phyloP scores from a whole-genome alignment of 2,797 vertebrate genomes.

The Enteromius unitaeniatus region DNA sequence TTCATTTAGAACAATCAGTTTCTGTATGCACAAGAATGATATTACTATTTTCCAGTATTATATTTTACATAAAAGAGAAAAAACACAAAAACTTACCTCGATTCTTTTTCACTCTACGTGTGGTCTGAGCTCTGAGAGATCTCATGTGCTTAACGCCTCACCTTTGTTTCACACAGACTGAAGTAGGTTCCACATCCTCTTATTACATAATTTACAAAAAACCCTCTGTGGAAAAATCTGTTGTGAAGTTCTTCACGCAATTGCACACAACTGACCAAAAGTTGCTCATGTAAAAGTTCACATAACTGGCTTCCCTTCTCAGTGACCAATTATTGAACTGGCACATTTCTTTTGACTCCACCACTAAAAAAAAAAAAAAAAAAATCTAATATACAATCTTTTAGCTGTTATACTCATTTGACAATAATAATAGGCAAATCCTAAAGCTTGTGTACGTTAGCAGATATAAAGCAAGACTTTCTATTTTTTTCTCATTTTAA shows the following conservation, averaged over 20 bases:
- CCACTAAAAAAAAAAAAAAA: not conserved
- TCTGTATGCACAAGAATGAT: not conserved
- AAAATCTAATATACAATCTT: not conserved
- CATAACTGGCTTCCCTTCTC: not conserved
- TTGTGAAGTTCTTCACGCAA: not conserved
- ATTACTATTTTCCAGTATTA: not conserved
- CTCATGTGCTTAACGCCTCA: not conserved
- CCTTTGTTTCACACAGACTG: constrained; percentile 16
- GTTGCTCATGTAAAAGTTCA: not conserved
- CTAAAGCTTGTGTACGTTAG: not conserved
- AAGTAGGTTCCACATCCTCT: constrained; percentile 44
- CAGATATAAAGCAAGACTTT: not conserved
- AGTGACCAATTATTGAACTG: not conserved
- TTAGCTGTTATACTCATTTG: not conserved
- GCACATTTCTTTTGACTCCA: no score
- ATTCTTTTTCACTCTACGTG: not conserved
- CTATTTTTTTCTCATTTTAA: not conserved
- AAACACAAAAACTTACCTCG: not conserved
- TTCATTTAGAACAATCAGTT: not conserved
- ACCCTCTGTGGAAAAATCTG: constrained; percentile 24
- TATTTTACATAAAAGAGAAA: not conserved
- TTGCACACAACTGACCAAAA: not conserved
- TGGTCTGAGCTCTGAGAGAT: not conserved
- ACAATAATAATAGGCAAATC: not conserved
- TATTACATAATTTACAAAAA: constrained; percentile 34